Conservation (phyloP, 2,888 invertebrate genomes). For the Cantharis flavilabris region DNA sequence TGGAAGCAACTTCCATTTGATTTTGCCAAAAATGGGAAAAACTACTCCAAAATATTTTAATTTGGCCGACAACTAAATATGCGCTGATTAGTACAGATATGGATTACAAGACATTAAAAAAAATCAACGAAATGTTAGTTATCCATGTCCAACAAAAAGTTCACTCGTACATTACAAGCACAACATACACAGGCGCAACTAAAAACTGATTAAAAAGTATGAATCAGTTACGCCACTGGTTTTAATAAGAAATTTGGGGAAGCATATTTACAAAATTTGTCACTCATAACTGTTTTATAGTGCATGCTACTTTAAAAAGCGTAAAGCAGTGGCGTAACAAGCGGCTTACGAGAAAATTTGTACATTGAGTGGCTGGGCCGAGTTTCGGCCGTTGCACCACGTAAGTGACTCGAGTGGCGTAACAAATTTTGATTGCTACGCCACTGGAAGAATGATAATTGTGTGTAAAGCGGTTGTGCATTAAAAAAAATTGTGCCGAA, state of each 20-base stretch:
- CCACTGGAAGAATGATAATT: not conserved
- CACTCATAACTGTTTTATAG: not conserved
- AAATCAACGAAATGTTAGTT: not conserved
- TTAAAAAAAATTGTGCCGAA: not conserved
- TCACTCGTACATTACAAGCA: constrained; percentile 27
- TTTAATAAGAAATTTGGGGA: not conserved
- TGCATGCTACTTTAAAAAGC: not conserved
- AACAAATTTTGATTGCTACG: not conserved
- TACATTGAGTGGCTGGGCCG: not conserved
- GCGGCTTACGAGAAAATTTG: not conserved
- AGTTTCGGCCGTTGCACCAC: not conserved
- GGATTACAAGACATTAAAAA: not conserved
- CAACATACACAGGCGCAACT: constrained; percentile 4
- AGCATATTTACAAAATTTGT: not conserved
- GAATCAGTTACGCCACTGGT: not conserved
- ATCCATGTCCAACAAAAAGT: not conserved
- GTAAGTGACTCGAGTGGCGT: not conserved
- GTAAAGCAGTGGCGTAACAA: not conserved
- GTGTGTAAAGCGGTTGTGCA: not conserved
- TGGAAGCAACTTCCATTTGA: no score
- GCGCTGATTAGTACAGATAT: not conserved
- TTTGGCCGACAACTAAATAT: not conserved
- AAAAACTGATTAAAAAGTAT: not conserved
- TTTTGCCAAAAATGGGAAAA: no score
- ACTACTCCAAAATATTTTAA: not conserved